A percentile compares a stretch with the other conserved stretches of the same genome.
Evolutionary conservation across 2,888 invertebrate genomes (phyloP).

Genomic region (Perithous albicinctus): DNA sequence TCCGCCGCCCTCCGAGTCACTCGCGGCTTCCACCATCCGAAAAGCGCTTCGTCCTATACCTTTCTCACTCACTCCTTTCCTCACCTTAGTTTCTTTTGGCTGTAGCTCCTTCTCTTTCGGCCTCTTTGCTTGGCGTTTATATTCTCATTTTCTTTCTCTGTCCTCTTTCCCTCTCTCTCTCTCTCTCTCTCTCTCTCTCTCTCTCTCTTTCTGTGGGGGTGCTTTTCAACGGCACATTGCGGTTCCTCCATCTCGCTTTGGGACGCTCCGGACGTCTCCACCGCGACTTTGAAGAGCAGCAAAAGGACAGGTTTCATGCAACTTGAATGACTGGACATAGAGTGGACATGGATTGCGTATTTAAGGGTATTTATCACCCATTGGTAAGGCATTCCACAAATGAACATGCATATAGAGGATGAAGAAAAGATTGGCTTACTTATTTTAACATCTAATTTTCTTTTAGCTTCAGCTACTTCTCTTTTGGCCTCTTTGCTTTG

Average conservation of each 20-base stretch:
- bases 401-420: too few relatives aligned
- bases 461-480: too few relatives aligned
- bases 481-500: too few relatives aligned
- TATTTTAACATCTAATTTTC: too few relatives aligned
- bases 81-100: slow-evolving; percentile 62
- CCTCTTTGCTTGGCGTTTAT: slow-evolving; percentile 57
- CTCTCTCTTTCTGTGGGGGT: not conserved
- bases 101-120: slow-evolving; percentile 72
- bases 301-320: slow-evolving; percentile 7
- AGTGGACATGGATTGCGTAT: slow-evolving; percentile 2
- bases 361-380: too few relatives aligned
- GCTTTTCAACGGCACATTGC: not conserved
- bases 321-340: not conserved
- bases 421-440: too few relatives aligned
- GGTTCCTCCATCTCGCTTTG: not conserved
- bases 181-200: not conserved
- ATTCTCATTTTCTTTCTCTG: too few relatives aligned
- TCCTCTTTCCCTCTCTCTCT: not conserved
- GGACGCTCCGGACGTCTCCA: not conserved
- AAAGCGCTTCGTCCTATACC: slow-evolving; percentile 44
- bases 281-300: slow-evolving; percentile 4
- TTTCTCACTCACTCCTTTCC: slow-evolving; percentile 60
- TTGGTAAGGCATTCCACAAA: too few relatives aligned
- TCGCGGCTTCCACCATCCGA: slow-evolving; percentile 55
- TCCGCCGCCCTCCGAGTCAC: too few relatives aligned